Conservation (phyloP, 2,797 vertebrate species). For the Labroides dimidiatus region DNA sequence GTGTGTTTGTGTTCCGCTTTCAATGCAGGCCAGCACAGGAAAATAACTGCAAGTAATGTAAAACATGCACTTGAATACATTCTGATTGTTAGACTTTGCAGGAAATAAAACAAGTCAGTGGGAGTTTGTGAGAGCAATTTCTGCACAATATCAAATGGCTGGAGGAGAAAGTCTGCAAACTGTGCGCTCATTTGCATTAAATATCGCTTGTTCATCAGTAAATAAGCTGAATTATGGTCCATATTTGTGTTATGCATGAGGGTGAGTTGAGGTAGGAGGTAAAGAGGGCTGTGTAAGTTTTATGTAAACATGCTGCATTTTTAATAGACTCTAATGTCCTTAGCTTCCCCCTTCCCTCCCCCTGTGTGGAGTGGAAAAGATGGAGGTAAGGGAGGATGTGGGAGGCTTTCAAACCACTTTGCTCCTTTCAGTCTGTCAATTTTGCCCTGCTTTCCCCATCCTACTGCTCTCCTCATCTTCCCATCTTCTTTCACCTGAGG, state of each 20-base stretch:
- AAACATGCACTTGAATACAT: constrained; percentile 17
- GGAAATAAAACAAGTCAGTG: constrained; percentile 5
- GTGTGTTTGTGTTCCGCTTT: constrained; percentile 19
- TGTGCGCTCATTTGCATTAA: constrained; percentile 20
- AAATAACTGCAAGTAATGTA: constrained; percentile 34
- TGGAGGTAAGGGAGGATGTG: constrained; percentile 38
- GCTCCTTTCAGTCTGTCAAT: constrained; percentile 70
- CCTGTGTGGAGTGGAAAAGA: constrained; percentile 32
- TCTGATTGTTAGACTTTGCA: constrained; percentile 22
- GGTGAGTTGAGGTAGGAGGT: constrained; percentile 48
- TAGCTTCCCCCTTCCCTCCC: constrained; percentile 48
- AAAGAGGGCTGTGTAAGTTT: constrained; percentile 53
- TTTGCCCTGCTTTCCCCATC: constrained; percentile 55
- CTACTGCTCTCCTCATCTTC: constrained; percentile 60
- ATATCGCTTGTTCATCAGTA: constrained; percentile 3
- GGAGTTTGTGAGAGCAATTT: constrained; percentile 12
- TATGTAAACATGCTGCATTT: constrained; percentile 76
- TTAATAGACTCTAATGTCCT: constrained; percentile 73
- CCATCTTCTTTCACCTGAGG: constrained; percentile 72
- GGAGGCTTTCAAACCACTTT: constrained; percentile 78
- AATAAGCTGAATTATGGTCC: constrained; percentile 22
- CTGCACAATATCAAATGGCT: background rate
- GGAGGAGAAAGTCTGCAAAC: constrained; percentile 23
- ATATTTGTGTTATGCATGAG: constrained; percentile 46
- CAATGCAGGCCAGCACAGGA: background rate